phyloP scores from a whole-genome alignment of 2,888 invertebrate species.

The Empis livida region DNA sequence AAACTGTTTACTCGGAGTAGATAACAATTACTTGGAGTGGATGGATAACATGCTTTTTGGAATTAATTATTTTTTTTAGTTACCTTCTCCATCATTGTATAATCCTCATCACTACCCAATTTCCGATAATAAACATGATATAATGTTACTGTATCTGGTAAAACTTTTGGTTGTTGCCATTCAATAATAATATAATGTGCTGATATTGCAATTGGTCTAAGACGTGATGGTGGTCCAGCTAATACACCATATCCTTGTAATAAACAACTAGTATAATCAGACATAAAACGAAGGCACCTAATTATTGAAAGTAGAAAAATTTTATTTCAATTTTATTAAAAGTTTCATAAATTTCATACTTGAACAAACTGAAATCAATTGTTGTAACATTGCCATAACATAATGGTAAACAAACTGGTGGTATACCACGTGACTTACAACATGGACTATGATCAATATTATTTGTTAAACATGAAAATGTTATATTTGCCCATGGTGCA shows the following conservation, averaged over 20 bases:
- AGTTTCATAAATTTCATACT: slow-evolving; percentile 39
- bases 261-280: slow-evolving; percentile 66
- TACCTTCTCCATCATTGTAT: slow-evolving; percentile 41
- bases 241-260: slow-evolving; percentile 75
- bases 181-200: slow-evolving; percentile 64
- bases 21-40: too few species aligned
- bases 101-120: slow-evolving; percentile 42
- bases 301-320: too few species aligned
- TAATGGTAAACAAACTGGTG: slow-evolving; percentile 58
- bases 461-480: slow-evolving; percentile 67
- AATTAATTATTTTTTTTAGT: too few species aligned
- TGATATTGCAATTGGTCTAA: slow-evolving; percentile 60
- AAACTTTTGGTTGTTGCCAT: slow-evolving; percentile 58
- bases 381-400: slow-evolving; percentile 69
- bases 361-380: slow-evolving; percentile 69
- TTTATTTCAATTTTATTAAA: not conserved
- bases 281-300: slow-evolving; percentile 69
- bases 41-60: too few species aligned
- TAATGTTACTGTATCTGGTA: slow-evolving; percentile 56
- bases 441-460: slow-evolving; percentile 72
- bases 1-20: too few species aligned
- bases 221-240: slow-evolving; percentile 55
- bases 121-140: slow-evolving; percentile 50
- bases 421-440: slow-evolving; percentile 61
- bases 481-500: slow-evolving; percentile 73